Percentiles rank a stretch among this genome's conserved stretches.
phyloP scores from a whole-genome alignment of 92 coral and sea anemone species.

The Porites cylindrica region DNA sequence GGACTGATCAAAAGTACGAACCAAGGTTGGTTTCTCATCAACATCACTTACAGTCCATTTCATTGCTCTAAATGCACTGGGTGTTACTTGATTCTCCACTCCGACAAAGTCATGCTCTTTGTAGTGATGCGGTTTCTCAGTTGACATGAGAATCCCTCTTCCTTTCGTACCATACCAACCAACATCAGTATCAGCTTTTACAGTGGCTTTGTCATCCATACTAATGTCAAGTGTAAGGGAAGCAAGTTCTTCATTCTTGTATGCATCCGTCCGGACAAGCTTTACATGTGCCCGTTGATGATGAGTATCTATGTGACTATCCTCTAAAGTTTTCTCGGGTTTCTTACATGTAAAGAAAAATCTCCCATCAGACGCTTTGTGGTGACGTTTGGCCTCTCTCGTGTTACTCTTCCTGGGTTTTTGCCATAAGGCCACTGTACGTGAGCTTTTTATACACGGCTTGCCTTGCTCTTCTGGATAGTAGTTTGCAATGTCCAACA shows the following conservation, averaged over 20 bases:
- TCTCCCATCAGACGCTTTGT: slow-evolving; percentile 26
- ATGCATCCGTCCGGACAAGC: slow-evolving; percentile 17
- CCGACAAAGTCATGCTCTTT: slow-evolving; percentile 33
- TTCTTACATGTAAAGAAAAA: slow-evolving; percentile 19
- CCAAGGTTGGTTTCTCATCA: slow-evolving; percentile 16
- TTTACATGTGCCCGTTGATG: slow-evolving; percentile 27
- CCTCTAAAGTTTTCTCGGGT: slow-evolving; percentile 36
- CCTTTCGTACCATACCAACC: slow-evolving; percentile 33
- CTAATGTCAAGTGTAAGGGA: slow-evolving; percentile 42
- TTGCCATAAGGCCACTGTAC: slow-evolving; percentile 24
- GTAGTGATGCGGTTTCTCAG: slow-evolving; percentile 32
- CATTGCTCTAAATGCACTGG: slow-evolving; percentile 50
- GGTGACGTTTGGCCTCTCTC: slow-evolving; percentile 27
- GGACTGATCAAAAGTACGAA: slow-evolving; percentile 35
- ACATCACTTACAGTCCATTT: slow-evolving; percentile 33
- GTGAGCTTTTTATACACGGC: slow-evolving; percentile 17
- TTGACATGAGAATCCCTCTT: slow-evolving; percentile 23
- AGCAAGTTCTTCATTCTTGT: slow-evolving; percentile 1
- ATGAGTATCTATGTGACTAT: slow-evolving; percentile 39
- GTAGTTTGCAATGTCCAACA: slow-evolving; percentile 23
- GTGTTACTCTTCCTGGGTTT: slow-evolving; percentile 26
- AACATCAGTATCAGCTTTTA: slow-evolving; percentile 27
- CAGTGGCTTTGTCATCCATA: slow-evolving; percentile 13
- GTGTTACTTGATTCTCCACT: slow-evolving; percentile 33
- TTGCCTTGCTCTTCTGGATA: slow-evolving; percentile 17